Evolutionary conservation across 2,113 vertebrate genomes (phyloP).

Genomic region (Callocephalon fimbriatum): DNA sequence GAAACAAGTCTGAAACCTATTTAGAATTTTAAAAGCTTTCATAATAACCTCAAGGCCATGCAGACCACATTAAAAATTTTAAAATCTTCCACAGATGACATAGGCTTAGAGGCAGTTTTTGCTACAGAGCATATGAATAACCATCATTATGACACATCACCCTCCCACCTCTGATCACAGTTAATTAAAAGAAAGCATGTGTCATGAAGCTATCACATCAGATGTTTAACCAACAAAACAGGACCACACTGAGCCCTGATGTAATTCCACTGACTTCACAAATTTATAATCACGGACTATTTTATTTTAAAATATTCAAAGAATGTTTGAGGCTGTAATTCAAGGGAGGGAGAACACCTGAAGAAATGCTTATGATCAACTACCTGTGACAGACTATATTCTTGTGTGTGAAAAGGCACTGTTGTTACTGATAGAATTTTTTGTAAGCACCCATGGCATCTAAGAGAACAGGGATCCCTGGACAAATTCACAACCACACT

Average conservation of each 20-base stretch:
- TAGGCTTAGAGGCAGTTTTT: constrained; percentile 48
- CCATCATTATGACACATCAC: constrained; percentile 27
- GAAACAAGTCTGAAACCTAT: constrained; percentile 50
- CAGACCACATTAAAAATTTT: constrained; percentile 58
- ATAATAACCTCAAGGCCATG: constrained; percentile 56
- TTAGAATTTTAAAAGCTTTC: constrained; percentile 68
- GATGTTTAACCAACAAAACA: constrained; percentile 30
- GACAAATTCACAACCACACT: neutral
- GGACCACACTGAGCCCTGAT: neutral
- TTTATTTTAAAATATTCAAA: neutral
- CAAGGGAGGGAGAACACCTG: rapidly evolving
- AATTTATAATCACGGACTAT: neutral
- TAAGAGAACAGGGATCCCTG: neutral
- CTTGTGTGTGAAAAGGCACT: neutral
- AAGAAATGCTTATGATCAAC: neutral
- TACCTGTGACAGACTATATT: neutral
- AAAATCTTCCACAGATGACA: constrained; percentile 50
- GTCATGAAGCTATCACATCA: neutral
- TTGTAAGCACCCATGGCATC: neutral
- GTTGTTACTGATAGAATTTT: neutral
- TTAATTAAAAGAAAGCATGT: constrained; percentile 53
- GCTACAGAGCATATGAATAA: constrained; percentile 46
- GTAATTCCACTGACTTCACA: neutral
- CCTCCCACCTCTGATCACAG: constrained; percentile 43
- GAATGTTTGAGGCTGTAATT: neutral